Conservation (phyloP, 2,888 invertebrate species). For the Deilephila elpenor region DNA sequence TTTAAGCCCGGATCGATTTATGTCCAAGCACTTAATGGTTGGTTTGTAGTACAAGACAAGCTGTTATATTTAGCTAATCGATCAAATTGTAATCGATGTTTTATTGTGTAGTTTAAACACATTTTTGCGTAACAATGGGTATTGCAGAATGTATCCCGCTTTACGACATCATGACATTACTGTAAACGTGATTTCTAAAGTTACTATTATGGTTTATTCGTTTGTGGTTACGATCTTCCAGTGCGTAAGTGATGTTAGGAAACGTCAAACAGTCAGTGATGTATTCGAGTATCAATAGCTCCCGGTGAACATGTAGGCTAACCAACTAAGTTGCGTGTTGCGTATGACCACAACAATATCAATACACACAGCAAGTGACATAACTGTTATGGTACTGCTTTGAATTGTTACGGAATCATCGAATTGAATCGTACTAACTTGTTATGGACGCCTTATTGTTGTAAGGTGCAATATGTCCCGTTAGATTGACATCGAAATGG, state of each 20-base stretch:
- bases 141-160: not conserved
- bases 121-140: not conserved
- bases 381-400: not conserved
- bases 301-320: not conserved
- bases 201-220: too few species aligned
- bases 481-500: conserved; percentile 1
- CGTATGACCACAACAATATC: conserved; percentile 12
- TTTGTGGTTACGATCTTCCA: conserved; percentile 21
- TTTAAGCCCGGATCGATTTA: conserved; percentile 6
- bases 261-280: conserved; percentile 47
- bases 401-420: not conserved
- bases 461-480: not conserved
- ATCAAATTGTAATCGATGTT: not conserved
- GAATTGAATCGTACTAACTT: not conserved
- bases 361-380: conserved; percentile 18
- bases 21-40: not conserved
- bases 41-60: not conserved
- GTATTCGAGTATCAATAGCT: conserved; percentile 39
- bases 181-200: conserved; percentile 5
- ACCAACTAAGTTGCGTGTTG: conserved; percentile 8
- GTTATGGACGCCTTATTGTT: not conserved
- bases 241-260: conserved; percentile 42
- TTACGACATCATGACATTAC: not conserved
- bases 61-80: not conserved
- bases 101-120: not conserved